A percentile compares a stretch with the other conserved stretches of the same genome.
phyloP scores from a whole-genome alignment of 2,113 vertebrate species.

The Xiphophorus hellerii region DNA sequence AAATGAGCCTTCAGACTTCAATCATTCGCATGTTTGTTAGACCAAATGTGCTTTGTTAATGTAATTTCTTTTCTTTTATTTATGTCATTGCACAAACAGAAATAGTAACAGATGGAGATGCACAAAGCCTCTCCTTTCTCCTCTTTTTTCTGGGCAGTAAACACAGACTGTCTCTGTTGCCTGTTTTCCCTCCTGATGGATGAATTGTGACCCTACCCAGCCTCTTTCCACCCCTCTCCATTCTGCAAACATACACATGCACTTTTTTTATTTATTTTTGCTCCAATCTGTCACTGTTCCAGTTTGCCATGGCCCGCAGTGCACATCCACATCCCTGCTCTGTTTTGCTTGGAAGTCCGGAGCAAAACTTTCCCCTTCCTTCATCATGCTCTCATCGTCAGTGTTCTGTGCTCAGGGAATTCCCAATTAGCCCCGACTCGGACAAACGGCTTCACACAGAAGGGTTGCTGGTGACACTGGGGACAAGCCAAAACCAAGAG shows the following conservation, averaged over 20 bases:
- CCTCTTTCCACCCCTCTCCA: slow-evolving; percentile 23
- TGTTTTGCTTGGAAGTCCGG: slow-evolving; percentile 76
- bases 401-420: slow-evolving; percentile 63
- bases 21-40: not conserved
- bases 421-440: slow-evolving; percentile 68
- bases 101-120: slow-evolving; percentile 10
- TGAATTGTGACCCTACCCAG: slow-evolving; percentile 34
- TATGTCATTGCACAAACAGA: slow-evolving; percentile 22
- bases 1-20: not conserved
- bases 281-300: slow-evolving; percentile 53
- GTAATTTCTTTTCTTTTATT: not conserved
- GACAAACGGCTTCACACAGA: slow-evolving; percentile 57
- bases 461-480: slow-evolving; percentile 36
- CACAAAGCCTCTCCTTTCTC: not conserved
- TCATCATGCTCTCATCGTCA: slow-evolving; percentile 66
- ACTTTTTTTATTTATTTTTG: slow-evolving; percentile 59
- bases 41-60: not conserved
- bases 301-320: slow-evolving; percentile 52
- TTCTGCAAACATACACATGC: slow-evolving; percentile 38
- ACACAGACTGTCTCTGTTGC: slow-evolving; percentile 20
- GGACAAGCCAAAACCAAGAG: slow-evolving; percentile 33
- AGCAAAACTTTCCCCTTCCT: slow-evolving; percentile 68
- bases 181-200: slow-evolving; percentile 55
- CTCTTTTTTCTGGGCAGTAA: slow-evolving; percentile 19
- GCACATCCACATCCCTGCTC: slow-evolving; percentile 62